These are phyloP conservation scores for Perca fluviatilis DNA, from an alignment of 2,113 vertebrate genomes.

Conservation along the genomic window DNA sequence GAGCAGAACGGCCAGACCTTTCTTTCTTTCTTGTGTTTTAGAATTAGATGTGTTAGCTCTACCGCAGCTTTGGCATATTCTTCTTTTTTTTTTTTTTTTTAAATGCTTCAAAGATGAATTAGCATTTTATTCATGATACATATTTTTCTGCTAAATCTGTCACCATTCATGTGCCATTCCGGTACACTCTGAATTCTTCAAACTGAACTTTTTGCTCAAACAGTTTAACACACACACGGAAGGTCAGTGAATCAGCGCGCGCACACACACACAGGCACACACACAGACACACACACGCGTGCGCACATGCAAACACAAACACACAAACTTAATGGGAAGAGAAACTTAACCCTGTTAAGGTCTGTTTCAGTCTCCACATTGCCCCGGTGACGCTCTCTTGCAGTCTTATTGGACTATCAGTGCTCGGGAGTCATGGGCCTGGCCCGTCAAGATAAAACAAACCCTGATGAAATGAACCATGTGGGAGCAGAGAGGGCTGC, in stretches of 20 bases:
- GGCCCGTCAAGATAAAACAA: slow-evolving; percentile 84
- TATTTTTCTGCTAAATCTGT: slow-evolving; percentile 54
- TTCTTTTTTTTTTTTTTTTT: not conserved
- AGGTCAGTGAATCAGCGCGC: slow-evolving; percentile 41
- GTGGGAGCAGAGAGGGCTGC: slow-evolving; percentile 70
- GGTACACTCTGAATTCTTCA: slow-evolving; percentile 38
- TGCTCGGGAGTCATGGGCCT: slow-evolving; percentile 78
- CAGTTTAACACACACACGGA: slow-evolving; percentile 9
- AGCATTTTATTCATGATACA: slow-evolving; percentile 65
- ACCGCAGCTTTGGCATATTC: slow-evolving; percentile 31
- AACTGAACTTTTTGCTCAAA: slow-evolving; percentile 51
- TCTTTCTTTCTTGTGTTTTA: slow-evolving; percentile 65
- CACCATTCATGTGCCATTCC: slow-evolving; percentile 41
- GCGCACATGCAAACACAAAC: slow-evolving; percentile 20
- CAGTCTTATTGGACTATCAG: slow-evolving; percentile 75
- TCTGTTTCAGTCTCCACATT: slow-evolving; percentile 59
- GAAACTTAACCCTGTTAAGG: slow-evolving; percentile 63
- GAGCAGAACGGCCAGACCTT: slow-evolving; percentile 44
- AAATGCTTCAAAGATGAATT: slow-evolving; percentile 61
- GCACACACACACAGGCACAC: slow-evolving; percentile 6
- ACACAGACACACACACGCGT: not conserved
- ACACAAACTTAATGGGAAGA: slow-evolving; percentile 34
- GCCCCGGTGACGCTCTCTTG: slow-evolving; percentile 58
- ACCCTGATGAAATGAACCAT: slow-evolving; percentile 80
- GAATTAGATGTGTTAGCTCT: slow-evolving; percentile 61